Evolutionary conservation across 2,888 invertebrate genomes (phyloP).

Genomic region (Lithophane socia): DNA sequence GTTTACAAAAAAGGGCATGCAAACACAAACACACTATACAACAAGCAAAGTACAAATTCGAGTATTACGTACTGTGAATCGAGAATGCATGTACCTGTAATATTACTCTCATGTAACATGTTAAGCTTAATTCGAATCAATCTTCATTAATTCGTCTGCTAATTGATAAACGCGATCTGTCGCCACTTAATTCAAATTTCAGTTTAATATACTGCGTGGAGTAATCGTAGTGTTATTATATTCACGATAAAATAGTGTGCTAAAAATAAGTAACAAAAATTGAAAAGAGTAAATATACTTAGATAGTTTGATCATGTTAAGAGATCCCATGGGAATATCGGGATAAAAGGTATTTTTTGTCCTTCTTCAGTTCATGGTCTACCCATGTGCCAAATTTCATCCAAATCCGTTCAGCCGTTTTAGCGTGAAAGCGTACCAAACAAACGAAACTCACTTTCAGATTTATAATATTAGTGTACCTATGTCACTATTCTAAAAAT

Average conservation of each 20-base stretch:
- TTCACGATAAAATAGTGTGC: background rate
- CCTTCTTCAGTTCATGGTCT: too few relatives aligned
- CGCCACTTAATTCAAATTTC: slow-evolving; percentile 15
- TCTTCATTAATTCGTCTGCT: slow-evolving; percentile 56
- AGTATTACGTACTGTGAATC: slow-evolving; percentile 3
- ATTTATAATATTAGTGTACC: too few relatives aligned
- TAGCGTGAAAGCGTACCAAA: too few relatives aligned
- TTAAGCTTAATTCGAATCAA: slow-evolving; percentile 36
- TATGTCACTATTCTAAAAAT: background rate
- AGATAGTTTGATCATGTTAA: background rate
- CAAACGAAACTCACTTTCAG: too few relatives aligned
- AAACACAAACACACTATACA: background rate
- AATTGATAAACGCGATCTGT: slow-evolving; percentile 53
- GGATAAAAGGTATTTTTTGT: too few relatives aligned
- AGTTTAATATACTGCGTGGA: background rate
- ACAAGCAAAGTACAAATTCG: background rate
- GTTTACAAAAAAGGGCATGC: background rate
- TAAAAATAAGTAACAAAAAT: background rate
- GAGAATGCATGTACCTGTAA: slow-evolving; percentile 1
- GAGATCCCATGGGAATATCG: background rate
- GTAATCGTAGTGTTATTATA: background rate
- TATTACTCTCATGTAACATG: slow-evolving; percentile 9
- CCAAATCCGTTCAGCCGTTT: too few relatives aligned
- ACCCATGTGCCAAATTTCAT: too few relatives aligned
- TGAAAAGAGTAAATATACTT: background rate